A percentile compares a stretch with the other conserved stretches of the same genome.
Conservation (phyloP, 2,113 vertebrate genomes). For the Pipa parva region DNA sequence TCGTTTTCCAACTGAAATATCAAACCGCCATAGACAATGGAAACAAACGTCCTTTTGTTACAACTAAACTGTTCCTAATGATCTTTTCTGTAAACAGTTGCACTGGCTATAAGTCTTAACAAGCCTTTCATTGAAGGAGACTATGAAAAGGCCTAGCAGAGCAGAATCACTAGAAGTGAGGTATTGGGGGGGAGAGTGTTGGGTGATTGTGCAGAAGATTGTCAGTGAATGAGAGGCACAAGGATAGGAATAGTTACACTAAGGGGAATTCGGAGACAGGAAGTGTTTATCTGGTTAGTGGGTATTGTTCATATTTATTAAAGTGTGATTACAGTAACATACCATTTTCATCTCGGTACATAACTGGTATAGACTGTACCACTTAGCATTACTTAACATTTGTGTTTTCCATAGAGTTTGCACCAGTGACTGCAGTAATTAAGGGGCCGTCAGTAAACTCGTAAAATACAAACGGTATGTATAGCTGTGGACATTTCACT, state of each 20-base stretch:
- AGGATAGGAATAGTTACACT: neutral
- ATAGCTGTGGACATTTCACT: too few relatives aligned
- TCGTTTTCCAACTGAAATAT: slow-evolving; percentile 63
- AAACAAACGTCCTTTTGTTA: slow-evolving; percentile 93
- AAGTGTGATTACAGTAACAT: too few relatives aligned
- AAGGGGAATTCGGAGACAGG: too few relatives aligned
- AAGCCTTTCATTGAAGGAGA: slow-evolving; percentile 73
- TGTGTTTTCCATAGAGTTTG: too few relatives aligned
- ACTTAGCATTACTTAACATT: too few relatives aligned
- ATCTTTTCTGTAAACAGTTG: slow-evolving; percentile 80
- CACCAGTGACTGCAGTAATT: too few relatives aligned
- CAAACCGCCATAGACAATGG: slow-evolving; percentile 76
- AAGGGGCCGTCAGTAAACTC: too few relatives aligned
- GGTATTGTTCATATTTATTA: too few relatives aligned
- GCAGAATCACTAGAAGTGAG: slow-evolving; percentile 56
- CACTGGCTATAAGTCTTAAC: slow-evolving; percentile 69
- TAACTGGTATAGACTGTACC: too few relatives aligned
- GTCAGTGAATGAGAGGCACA: neutral
- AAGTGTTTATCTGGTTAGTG: too few relatives aligned
- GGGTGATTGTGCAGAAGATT: neutral
- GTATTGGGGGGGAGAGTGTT: neutral
- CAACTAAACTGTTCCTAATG: slow-evolving; percentile 79
- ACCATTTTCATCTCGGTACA: too few relatives aligned
- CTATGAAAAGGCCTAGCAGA: slow-evolving; percentile 77
- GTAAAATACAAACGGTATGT: too few relatives aligned